Evolutionary conservation across 2,113 vertebrate genomes (phyloP).

Genomic region (Nicator chloris): DNA sequence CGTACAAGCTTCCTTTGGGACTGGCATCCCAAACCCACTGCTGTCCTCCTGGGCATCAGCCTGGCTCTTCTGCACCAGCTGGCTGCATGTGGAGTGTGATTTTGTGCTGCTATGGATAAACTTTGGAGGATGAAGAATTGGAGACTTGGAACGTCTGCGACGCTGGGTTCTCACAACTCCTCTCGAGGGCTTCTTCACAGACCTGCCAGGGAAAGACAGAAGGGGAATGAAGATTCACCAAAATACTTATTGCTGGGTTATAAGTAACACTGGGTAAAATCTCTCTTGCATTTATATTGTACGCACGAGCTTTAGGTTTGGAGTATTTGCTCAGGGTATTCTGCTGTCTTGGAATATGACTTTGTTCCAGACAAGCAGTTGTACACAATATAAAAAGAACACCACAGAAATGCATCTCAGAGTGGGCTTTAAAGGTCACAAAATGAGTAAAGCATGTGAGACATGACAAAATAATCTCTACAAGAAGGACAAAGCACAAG

Average conservation of each 20-base stretch:
- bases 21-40: conserved; percentile 27
- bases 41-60: conserved; percentile 64
- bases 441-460: not conserved
- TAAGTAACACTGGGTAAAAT: not conserved
- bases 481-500: not conserved
- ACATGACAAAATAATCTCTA: not conserved
- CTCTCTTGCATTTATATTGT: not conserved
- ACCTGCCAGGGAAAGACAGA: conserved; percentile 65
- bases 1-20: conserved; percentile 68
- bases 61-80: conserved; percentile 80
- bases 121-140: conserved; percentile 92
- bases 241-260: not conserved
- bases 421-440: not conserved
- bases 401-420: not conserved
- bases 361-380: not conserved
- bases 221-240: not conserved
- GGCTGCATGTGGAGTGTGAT: conserved; percentile 64
- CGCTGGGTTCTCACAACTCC: conserved; percentile 84
- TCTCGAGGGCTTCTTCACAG: conserved; percentile 84
- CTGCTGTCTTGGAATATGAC: not conserved
- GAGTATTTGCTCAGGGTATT: not conserved
- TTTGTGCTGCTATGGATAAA: conserved; percentile 90
- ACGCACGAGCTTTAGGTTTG: not conserved
- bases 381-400: not conserved
- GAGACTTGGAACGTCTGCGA: conserved; percentile 91